Evolutionary conservation across 2,113 vertebrate species (phyloP), one percentile per base, ranked within the genome.

Genomic region (Ceyx melanurus): DNA sequence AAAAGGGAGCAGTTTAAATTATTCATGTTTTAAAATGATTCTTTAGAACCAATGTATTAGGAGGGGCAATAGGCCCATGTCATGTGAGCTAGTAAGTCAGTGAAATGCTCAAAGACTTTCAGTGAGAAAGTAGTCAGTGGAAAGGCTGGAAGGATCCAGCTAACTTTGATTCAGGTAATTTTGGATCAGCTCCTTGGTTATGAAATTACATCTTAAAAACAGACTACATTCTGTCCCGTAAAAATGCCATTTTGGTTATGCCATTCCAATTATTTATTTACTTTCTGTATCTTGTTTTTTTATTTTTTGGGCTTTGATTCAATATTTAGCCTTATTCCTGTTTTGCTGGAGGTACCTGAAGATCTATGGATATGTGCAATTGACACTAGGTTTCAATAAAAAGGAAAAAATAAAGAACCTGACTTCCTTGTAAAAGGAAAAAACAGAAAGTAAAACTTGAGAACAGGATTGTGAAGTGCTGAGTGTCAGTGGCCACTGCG

Each of bases 1-100:
- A 90, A 78, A 82, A 58, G 20, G 25, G 35, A 89, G 31, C 54
- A 88, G 77, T 68, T 40, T 71, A 82, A 40, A 43, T 88, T 62
- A 80, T 40, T 93, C 60, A 26, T 2, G 9, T 80, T 97, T 96
- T 92, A 83, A 82, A 93, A 87, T 72, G 5, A 22, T 29, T 64
- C 14, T 35, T 56, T 57, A 86, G 61, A 68, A 65, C n/a, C 18
- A 51, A 14, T 3, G 11, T 33, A 9, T 31, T 28, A 48, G 33
- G 64, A 89, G 33, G 3, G 20, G 17, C 21, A 50, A n/a, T 46
- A 70, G 85, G 72, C 61, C 56, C 3, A 1, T 25, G 21, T n/a
- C 50, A 2, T 17, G 20, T 18, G 20, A 70, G 25, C 51, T 22
- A 4, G 61, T 17, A 82, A 76, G 46, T 60, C 45, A 61, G 53